Evolutionary conservation across 2,888 invertebrate genomes (phyloP), one percentile per base, ranked within the genome.

Genomic region (Suillia variegata): DNA sequence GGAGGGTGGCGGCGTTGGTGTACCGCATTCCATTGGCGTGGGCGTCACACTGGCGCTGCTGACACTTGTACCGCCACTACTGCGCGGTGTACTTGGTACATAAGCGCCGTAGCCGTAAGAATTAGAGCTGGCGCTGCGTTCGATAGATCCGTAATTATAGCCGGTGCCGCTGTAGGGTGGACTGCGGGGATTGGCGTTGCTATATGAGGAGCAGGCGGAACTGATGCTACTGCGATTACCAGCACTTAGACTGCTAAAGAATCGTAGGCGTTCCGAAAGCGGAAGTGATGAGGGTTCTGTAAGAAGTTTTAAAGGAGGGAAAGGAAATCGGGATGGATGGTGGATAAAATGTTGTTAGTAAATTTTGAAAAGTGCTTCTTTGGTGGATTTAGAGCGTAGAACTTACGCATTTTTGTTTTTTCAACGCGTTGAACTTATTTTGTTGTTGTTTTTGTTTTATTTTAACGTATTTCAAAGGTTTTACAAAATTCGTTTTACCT

Each of bases 281-380:
- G 81, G 78, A 54, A 81, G 65, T 18, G 81, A 79, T 61, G 81
- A 80, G 33, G 81, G 81, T 61, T 81, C 81, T 81, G 72, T 47
- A 67, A 66, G 53, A 51, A 3, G 31, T 48, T n/a, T 13, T n/a
- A n/a, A n/a, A n/a, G n/a, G n/a, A n/a, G n/a, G n/a, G n/a, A n/a
- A n/a, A n/a, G n/a, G n/a, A n/a, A n/a, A n/a, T n/a, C n/a, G n/a
- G n/a, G n/a, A n/a, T n/a, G n/a, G n/a, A n/a, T n/a, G n/a, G n/a
- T n/a, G n/a, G n/a, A n/a, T n/a, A n/a, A n/a, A n/a, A n/a, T n/a
- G n/a, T n/a, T n/a, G 34, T 22, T 12, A 34, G 2, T 24, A 17
- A 24, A 33, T 24, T 26, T 21, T 45, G 21, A 62, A 60, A 51
- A 42, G 24, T 21, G n/a, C 33, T 22, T 12, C 15, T 49, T 20